These are phyloP conservation scores for Antechinus flavipes DNA, from an alignment of 2,113 vertebrate species.

Conservation along the genomic window DNA sequence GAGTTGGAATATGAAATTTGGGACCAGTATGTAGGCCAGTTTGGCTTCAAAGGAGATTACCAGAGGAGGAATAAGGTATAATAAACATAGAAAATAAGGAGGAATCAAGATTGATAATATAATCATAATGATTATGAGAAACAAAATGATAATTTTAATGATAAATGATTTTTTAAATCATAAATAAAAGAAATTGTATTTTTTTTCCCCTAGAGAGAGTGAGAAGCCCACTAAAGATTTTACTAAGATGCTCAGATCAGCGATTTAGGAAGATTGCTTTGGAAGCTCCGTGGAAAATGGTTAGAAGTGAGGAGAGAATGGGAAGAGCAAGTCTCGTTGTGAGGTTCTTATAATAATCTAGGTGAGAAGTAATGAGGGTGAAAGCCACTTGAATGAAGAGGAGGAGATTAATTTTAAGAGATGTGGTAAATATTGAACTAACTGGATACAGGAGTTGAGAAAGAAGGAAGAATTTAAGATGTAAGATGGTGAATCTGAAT, in stretches of 20 bases:
- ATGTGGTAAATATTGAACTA: neutral
- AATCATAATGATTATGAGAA: too few relatives aligned
- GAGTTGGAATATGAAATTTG: neutral
- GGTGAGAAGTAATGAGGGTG: neutral
- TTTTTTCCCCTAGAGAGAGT: neutral
- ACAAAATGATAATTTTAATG: too few relatives aligned
- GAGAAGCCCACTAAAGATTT: neutral
- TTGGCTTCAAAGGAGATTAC: neutral
- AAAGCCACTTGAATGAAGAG: neutral
- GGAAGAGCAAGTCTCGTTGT: neutral
- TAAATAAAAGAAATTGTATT: neutral
- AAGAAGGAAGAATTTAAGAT: neutral
- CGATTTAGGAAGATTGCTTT: neutral
- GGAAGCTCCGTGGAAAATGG: neutral
- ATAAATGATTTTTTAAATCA: neutral
- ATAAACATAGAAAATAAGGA: neutral
- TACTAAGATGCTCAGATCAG: neutral
- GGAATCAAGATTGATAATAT: neutral
- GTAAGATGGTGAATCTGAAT: neutral
- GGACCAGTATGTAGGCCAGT: neutral
- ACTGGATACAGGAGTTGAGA: neutral
- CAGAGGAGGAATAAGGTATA: neutral
- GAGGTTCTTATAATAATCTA: neutral
- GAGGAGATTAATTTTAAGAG: neutral
- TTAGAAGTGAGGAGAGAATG: neutral